Evolutionary conservation across 1,140 invertebrate genomes (phyloP).

Genomic region (Hylyphantes graminicola): DNA sequence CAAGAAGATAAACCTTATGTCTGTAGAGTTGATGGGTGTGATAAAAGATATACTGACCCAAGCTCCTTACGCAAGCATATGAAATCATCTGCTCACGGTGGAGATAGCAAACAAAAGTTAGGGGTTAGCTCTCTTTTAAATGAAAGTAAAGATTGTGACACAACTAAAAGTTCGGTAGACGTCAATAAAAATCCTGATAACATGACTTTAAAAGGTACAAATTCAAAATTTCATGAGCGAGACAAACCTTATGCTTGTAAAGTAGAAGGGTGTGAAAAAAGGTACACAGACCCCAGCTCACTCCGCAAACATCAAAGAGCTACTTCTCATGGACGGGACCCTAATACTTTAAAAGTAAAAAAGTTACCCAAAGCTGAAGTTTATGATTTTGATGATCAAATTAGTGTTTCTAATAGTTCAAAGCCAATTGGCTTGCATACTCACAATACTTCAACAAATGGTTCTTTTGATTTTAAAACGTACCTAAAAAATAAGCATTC

Average conservation of each 20-base stretch:
- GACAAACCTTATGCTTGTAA: constrained; percentile 95
- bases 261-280: constrained; percentile 87
- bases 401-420: not conserved
- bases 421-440: constrained; percentile 3
- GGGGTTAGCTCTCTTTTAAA: not conserved
- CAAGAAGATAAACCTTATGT: constrained; percentile 96
- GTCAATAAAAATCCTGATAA: constrained; percentile 92
- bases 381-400: constrained; percentile 26
- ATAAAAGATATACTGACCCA: constrained; percentile 93
- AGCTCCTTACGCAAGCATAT: constrained; percentile 94
- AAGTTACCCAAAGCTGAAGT: constrained; percentile 7
- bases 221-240: constrained; percentile 98
- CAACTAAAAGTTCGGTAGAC: constrained; percentile 30
- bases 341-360: constrained; percentile 47
- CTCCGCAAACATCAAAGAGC: constrained; percentile 81
- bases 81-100: constrained; percentile 70
- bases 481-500: constrained; percentile 8
- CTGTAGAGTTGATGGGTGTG: constrained; percentile 86
- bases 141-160: constrained; percentile 36
- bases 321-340: constrained; percentile 52
- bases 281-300: constrained; percentile 94
- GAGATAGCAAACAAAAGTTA: constrained; percentile 40
- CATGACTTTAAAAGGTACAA: constrained; percentile 83
- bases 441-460: constrained; percentile 9
- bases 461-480: constrained; percentile 16